Percentiles rank a stretch among this genome's conserved stretches.
These are phyloP conservation scores for Acrobasis repandana DNA, from an alignment of 2,888 invertebrate species.

Conservation along the genomic window DNA sequence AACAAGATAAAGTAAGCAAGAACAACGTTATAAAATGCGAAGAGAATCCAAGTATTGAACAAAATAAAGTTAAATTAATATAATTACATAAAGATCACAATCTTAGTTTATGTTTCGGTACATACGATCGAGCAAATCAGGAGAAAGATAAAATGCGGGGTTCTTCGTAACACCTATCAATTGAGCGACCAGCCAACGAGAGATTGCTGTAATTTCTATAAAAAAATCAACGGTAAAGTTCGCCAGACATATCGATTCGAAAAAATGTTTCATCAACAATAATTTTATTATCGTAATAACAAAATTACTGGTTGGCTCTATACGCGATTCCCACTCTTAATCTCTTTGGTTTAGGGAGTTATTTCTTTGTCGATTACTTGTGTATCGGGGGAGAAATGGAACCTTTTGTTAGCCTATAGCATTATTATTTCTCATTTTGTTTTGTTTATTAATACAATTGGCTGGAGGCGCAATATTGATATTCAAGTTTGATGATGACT, in stretches of 20 bases:
- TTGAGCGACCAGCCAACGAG: constrained; percentile 57
- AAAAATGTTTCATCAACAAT: constrained; percentile 83
- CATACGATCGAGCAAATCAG: constrained; percentile 41
- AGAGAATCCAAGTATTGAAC: constrained; percentile 2
- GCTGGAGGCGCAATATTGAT: constrained; percentile 83
- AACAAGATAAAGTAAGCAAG: constrained; percentile 4
- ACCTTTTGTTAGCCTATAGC: constrained; percentile 83
- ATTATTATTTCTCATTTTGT: constrained; percentile 84
- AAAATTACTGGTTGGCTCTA: constrained; percentile 76
- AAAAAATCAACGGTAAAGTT: constrained; percentile 79
- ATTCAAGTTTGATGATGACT: constrained; percentile 83
- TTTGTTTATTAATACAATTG: constrained; percentile 84
- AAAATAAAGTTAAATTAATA: constrained; percentile 8
- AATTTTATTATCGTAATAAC: constrained; percentile 83
- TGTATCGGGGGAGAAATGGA: constrained; percentile 80
- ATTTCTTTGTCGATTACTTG: constrained; percentile 62
- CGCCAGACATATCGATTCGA: constrained; percentile 79
- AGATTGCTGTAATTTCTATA: constrained; percentile 80
- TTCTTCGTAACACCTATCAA: constrained; percentile 69
- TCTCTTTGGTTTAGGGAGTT: constrained; percentile 57
- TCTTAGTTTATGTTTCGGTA: constrained; percentile 19
- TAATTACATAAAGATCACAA: constrained; percentile 4
- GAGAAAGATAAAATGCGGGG: constrained; percentile 50
- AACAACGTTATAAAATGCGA: not conserved
- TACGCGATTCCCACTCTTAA: constrained; percentile 72